These are phyloP conservation scores for Aphyosemion australe DNA, from an alignment of 2,113 vertebrate species.

Conservation along the genomic window DNA sequence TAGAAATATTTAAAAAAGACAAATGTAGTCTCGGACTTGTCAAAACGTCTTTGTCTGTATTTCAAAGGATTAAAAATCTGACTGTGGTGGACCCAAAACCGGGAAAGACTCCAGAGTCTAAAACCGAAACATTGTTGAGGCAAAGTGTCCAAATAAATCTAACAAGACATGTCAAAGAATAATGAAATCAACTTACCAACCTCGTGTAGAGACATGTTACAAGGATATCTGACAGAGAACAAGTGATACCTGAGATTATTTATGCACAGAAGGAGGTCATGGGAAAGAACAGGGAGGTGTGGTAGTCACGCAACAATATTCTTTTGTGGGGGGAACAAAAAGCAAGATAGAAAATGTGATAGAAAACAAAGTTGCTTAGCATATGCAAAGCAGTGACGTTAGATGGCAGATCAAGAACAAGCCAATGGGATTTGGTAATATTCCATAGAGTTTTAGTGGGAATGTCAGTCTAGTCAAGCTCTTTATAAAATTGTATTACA, in stretches of 20 bases:
- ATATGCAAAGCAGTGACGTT: too few relatives aligned
- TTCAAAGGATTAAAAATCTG: too few relatives aligned
- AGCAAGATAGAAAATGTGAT: background rate
- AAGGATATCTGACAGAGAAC: background rate
- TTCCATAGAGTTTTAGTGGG: background rate
- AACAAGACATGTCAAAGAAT: background rate
- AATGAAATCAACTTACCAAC: background rate
- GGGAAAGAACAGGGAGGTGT: background rate
- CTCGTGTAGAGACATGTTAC: background rate
- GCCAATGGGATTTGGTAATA: background rate
- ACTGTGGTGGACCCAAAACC: too few relatives aligned
- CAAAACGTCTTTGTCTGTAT: too few relatives aligned
- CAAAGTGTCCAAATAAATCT: background rate
- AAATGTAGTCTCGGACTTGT: too few relatives aligned
- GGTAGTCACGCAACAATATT: background rate
- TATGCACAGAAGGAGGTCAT: background rate
- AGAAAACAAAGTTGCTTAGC: background rate
- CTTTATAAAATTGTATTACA: background rate
- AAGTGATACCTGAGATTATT: background rate
- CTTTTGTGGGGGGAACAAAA: background rate
- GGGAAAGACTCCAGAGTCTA: too few relatives aligned
- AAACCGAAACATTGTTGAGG: background rate
- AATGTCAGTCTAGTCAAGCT: background rate
- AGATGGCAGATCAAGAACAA: too few relatives aligned
- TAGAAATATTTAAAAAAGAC: too few relatives aligned